phyloP scores from a whole-genome alignment of 1,140 invertebrate genomes.

The Bactericera cockerelli region DNA sequence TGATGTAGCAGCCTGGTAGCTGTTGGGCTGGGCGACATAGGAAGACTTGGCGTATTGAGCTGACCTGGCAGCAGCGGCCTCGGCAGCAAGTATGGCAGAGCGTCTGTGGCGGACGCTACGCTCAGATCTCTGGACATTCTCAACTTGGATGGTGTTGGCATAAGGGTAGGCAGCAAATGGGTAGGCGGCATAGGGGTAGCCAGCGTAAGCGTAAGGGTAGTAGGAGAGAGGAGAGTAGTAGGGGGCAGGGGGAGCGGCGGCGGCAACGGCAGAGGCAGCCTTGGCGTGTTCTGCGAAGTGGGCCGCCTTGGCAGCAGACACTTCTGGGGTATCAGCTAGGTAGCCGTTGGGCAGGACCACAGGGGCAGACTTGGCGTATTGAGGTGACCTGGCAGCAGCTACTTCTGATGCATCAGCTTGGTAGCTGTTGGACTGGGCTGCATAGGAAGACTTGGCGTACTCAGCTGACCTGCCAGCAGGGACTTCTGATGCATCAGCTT shows the following conservation, averaged over 20 bases:
- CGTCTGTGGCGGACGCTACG: no score
- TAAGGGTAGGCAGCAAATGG: neutral
- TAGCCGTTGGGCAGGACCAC: conserved; percentile 7
- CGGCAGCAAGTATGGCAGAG: conserved; percentile 15
- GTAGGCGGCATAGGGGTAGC: neutral
- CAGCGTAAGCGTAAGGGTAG: neutral
- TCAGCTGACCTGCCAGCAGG: no score
- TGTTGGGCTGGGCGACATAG: no score
- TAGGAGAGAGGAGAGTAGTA: no score
- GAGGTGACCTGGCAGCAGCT: conserved; percentile 16
- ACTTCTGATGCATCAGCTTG: conserved; percentile 21
- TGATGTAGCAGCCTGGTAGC: no score
- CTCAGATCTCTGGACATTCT: no score
- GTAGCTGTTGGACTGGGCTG: conserved; percentile 8
- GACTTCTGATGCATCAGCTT: no score
- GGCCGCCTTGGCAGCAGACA: conserved; percentile 22
- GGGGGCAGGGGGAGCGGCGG: neutral
- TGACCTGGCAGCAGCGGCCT: conserved; percentile 22
- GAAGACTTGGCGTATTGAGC: conserved; percentile 20
- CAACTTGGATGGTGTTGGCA: conserved; percentile 13
- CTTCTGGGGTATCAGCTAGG: conserved; percentile 23
- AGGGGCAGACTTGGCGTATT: neutral
- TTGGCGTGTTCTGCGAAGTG: conserved; percentile 20
- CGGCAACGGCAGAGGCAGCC: neutral
- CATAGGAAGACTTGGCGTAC: neutral